A percentile compares a stretch with the other conserved stretches of the same genome.
Conservation (phyloP, 37 sponge, comb jelly and placozoan genomes). For the Aplysina aerophoba region DNA sequence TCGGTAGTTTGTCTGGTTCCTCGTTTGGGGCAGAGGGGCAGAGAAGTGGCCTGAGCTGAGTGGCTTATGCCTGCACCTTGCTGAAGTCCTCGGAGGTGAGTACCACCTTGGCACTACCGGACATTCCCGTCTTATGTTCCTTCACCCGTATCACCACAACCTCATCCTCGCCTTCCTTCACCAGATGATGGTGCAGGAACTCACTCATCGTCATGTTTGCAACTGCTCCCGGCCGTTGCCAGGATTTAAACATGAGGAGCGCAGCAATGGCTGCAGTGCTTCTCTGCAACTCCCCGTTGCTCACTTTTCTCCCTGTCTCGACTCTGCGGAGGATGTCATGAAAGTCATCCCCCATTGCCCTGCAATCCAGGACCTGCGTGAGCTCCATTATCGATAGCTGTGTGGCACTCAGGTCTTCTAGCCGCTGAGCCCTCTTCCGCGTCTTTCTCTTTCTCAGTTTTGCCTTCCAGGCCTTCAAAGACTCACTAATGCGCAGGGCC, state of each 20-base stretch:
- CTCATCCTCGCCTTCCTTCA: not conserved
- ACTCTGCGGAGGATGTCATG: too few relatives aligned
- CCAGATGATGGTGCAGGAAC: not conserved
- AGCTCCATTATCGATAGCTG: too few relatives aligned
- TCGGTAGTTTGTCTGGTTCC: not conserved
- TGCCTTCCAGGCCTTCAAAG: too few relatives aligned
- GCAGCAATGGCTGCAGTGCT: not conserved
- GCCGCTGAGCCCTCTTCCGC: too few relatives aligned
- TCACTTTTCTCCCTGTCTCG: not conserved
- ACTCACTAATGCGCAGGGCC: too few relatives aligned
- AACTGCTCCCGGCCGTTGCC: constrained; percentile 21
- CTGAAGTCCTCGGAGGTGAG: not conserved
- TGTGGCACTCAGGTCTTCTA: too few relatives aligned
- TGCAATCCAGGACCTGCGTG: too few relatives aligned
- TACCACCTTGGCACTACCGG: not conserved
- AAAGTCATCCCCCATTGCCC: too few relatives aligned
- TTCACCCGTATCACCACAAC: not conserved
- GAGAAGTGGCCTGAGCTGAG: not conserved
- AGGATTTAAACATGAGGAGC: not conserved
- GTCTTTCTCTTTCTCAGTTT: too few relatives aligned
- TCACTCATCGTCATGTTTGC: not conserved
- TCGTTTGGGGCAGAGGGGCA: too few relatives aligned
- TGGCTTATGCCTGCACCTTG: not conserved
- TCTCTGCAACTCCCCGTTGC: not conserved
- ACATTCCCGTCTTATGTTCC: not conserved